Base-by-base conservation (phyloP, 2,888 invertebrate genomes). In the Malthinus flaveolus region DNA sequence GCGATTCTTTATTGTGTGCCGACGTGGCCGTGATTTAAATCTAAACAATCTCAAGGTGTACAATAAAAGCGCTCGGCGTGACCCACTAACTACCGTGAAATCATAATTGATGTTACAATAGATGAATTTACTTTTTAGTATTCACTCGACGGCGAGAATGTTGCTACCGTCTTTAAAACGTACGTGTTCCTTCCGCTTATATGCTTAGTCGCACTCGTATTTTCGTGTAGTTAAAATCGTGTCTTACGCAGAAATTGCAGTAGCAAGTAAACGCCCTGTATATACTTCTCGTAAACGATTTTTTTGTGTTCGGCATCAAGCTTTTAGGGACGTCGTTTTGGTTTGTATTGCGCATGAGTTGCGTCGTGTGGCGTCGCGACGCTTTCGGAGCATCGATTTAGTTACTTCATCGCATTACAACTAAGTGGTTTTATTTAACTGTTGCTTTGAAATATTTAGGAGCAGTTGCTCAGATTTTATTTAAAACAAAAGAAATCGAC, bases 381-480 rank as follows among this genome's bases (percentile, higher is more conserved):
- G 77, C 59, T 61, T 68, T 65, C 58, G 59, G 66, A 67, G 65
- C 73, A 76, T 76, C 76, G 76, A 76, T 76, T 75, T 73, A 71
- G 75, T 73, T 64, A 54, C 57, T 58, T 42, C 64, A 51, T 35
- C 59, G 62, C 64, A 63, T 63, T 63, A 63, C 64, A 64, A 69
- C 65, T 66, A 54, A 54, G 56, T 62, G 68, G 64, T 62, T 60
- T 59, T 32, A 11, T 49, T 52, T 65, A 73, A 69, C 73, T 74
- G 75, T 74, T 74, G 74, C 74, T 68, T 62, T 62, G 49, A 39
- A 42, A 53, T 49, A 59, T 50, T 49, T 23, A 48, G 31, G 42
- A 44, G 33, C 6, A 42, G 23, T 23, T 15, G n/a, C 15, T 37
- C 15, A 13, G 12, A 42, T 10, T 15, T 42, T 11, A 23, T 42